phyloP scores from a whole-genome alignment of 2,113 vertebrate species.

The Neopipo cinnamomea region DNA sequence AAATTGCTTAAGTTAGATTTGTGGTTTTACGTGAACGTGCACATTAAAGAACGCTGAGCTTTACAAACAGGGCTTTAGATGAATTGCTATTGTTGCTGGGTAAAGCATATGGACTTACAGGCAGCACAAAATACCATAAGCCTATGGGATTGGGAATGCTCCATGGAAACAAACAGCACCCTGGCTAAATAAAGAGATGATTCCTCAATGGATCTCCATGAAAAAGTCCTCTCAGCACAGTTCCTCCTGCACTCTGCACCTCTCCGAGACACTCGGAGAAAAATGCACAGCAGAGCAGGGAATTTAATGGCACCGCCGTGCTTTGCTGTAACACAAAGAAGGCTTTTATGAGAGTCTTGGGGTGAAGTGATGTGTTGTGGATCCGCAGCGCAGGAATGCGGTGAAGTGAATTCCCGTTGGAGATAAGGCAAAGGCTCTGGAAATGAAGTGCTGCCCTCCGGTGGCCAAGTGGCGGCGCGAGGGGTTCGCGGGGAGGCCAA shows the following conservation, averaged over 20 bases:
- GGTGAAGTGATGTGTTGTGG: not conserved
- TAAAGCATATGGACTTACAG: not conserved
- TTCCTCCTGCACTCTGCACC: not conserved
- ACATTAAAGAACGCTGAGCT: conserved; percentile 43
- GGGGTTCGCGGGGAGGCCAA: not conserved
- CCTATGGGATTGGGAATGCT: not conserved
- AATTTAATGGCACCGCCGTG: not conserved
- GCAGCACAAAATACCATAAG: not conserved
- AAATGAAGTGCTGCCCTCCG: conserved; percentile 70
- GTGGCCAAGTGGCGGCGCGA: conserved; percentile 35
- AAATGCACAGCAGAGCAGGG: not conserved
- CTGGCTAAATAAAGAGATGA: not conserved
- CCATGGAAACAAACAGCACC: not conserved
- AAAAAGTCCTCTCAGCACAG: not conserved
- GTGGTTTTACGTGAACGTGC: conserved; percentile 25
- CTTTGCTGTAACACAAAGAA: not conserved
- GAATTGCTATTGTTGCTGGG: conserved; percentile 7
- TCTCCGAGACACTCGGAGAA: not conserved
- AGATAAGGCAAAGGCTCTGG: not conserved
- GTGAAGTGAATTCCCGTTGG: not conserved
- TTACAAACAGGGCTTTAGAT: not conserved
- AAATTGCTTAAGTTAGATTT: conserved; percentile 32
- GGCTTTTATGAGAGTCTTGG: not conserved
- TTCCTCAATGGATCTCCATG: not conserved
- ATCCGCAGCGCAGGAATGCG: not conserved